These are phyloP conservation scores for Sebastes oblongus DNA, from an alignment of 2,797 vertebrate species.

Conservation along the genomic window DNA sequence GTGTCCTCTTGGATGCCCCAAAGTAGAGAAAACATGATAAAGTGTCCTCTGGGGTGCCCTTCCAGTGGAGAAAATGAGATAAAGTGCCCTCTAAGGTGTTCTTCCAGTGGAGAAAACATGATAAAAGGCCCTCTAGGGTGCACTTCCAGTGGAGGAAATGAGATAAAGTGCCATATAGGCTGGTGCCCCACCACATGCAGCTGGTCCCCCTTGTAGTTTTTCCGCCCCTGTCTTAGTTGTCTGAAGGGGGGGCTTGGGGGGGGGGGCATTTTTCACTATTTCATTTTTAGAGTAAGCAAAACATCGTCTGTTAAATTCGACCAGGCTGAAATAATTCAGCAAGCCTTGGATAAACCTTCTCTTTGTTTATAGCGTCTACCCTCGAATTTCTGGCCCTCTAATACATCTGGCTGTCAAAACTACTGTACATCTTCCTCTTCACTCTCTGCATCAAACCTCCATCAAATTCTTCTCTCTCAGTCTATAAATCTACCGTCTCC, in stretches of 20 bases:
- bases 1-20: no score
- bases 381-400: neutral
- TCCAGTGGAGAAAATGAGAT: no score
- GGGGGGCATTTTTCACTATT: neutral
- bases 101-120: no score
- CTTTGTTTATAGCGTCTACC: neutral
- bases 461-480: neutral
- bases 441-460: neutral
- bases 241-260: rapidly evolving
- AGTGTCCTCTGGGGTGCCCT: no score
- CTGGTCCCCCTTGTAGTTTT: no score
- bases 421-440: neutral
- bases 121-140: no score
- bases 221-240: no score
- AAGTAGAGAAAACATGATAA: no score
- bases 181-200: no score
- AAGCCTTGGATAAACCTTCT: neutral
- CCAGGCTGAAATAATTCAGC: neutral
- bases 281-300: neutral
- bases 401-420: neutral
- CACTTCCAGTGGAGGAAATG: no score
- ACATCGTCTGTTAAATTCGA: neutral
- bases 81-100: no score
- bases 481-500: neutral
- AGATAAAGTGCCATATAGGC: no score